These are phyloP conservation scores for Nothura maculosa DNA, from an alignment of 2,797 vertebrate species.

Conservation along the genomic window DNA sequence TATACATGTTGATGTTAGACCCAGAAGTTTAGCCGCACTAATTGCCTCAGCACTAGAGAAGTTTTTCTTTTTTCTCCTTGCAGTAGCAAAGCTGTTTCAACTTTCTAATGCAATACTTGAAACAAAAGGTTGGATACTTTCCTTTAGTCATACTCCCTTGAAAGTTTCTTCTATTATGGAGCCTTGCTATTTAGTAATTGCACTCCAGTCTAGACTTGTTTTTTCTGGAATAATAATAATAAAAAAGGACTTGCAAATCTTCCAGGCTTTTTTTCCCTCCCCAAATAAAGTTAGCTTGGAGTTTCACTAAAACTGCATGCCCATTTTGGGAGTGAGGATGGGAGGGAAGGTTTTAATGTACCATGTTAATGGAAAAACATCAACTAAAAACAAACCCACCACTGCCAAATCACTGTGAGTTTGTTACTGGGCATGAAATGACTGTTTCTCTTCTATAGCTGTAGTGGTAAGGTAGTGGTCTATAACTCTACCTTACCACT, in stretches of 20 bases:
- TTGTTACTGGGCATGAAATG: neutral
- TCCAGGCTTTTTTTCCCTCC: neutral
- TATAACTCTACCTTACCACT: neutral
- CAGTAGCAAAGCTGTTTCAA: neutral
- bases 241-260: neutral
- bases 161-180: neutral
- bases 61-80: neutral
- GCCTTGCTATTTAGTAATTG: neutral
- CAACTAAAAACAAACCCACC: neutral
- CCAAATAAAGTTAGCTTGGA: neutral
- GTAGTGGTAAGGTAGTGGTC: too few species aligned
- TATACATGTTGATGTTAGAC: neutral
- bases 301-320: neutral
- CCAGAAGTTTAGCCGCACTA: neutral
- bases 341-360: neutral
- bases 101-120: conserved; percentile 3
- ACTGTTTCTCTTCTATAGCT: neutral
- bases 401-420: neutral
- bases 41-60: neutral
- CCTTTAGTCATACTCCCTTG: neutral
- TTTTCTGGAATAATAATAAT: conserved; percentile 11
- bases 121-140: conserved; percentile 8
- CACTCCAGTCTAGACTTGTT: conserved; percentile 1
- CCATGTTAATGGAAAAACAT: neutral
- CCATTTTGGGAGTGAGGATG: neutral